Percentiles rank a stretch among this genome's conserved stretches.
These are phyloP conservation scores for rat (Rattus norvegicus) DNA, from an alignment of 2,113 vertebrate species.

Conservation along the genomic window DNA sequence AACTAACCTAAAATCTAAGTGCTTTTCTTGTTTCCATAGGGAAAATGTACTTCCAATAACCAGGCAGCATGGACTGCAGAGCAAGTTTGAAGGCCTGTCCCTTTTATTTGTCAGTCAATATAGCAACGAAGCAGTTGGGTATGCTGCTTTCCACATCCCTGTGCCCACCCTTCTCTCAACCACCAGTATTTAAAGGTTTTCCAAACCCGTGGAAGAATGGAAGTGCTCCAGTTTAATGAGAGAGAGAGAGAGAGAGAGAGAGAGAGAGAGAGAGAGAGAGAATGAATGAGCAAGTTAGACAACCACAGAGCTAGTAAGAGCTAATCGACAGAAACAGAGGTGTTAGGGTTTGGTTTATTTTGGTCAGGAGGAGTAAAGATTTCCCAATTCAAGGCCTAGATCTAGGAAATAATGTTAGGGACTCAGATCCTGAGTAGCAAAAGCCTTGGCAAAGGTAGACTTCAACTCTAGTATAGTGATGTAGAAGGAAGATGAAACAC, in stretches of 20 bases:
- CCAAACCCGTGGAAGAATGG: constrained; percentile 25
- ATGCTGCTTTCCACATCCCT: background rate
- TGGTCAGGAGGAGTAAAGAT: background rate
- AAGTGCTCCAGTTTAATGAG: background rate
- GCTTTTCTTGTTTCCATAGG: constrained; percentile 62
- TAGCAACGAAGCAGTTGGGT: background rate
- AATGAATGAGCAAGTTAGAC: background rate
- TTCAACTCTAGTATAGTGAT: background rate
- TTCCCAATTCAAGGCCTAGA: constrained; percentile 47
- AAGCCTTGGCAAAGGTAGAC: background rate
- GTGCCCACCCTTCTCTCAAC: background rate
- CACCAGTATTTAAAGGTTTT: constrained; percentile 59
- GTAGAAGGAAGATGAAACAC: background rate
- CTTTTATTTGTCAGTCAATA: background rate
- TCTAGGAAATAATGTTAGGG: constrained; percentile 62
- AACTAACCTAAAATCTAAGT: constrained; percentile 48
- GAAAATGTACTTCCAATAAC: constrained; percentile 50
- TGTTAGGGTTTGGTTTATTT: background rate
- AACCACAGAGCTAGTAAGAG: constrained; percentile 1
- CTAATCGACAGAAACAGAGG: background rate
- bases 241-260: background rate
- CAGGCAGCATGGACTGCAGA: background rate
- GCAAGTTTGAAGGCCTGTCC: background rate
- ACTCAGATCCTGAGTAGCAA: background rate
- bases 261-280: too few species aligned